Conservation (phyloP, 2,797 vertebrate genomes). For the Miichthys miiuy region DNA sequence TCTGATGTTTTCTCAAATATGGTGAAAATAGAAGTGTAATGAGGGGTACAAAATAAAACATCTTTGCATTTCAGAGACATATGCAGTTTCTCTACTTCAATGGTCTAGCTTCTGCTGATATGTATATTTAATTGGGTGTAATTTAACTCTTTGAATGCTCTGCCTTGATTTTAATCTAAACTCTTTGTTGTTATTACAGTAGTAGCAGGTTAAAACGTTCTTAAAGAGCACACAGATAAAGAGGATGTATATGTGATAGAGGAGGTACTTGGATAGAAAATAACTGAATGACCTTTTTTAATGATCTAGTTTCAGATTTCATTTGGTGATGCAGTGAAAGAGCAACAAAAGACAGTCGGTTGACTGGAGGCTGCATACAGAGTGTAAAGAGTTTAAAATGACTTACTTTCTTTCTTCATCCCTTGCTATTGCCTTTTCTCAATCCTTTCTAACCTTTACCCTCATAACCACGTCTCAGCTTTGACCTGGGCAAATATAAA, state of each 20-base stretch:
- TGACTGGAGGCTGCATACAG: constrained; percentile 7
- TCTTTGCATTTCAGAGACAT: constrained; percentile 75
- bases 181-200: not conserved
- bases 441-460: not conserved
- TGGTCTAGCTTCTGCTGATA: constrained; percentile 68
- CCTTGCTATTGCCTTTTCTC: not conserved
- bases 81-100: constrained; percentile 54
- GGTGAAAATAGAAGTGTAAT: constrained; percentile 72
- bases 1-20: constrained; percentile 70
- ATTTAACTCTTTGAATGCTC: constrained; percentile 50
- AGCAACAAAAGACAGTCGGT: constrained; percentile 4
- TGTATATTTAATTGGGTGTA: constrained; percentile 73
- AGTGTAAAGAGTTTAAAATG: constrained; percentile 18
- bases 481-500: not conserved
- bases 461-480: not conserved
- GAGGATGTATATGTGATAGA: not conserved
- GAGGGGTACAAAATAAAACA: constrained; percentile 70
- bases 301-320: constrained; percentile 28
- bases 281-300: constrained; percentile 31
- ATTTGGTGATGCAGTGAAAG: constrained; percentile 31
- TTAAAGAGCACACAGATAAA: constrained; percentile 21
- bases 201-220: not conserved
- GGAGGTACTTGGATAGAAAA: constrained; percentile 3
- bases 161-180: constrained; percentile 27
- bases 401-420: not conserved